These are phyloP conservation scores for Nothura maculosa DNA, from an alignment of 2,797 vertebrate species.

Conservation along the genomic window DNA sequence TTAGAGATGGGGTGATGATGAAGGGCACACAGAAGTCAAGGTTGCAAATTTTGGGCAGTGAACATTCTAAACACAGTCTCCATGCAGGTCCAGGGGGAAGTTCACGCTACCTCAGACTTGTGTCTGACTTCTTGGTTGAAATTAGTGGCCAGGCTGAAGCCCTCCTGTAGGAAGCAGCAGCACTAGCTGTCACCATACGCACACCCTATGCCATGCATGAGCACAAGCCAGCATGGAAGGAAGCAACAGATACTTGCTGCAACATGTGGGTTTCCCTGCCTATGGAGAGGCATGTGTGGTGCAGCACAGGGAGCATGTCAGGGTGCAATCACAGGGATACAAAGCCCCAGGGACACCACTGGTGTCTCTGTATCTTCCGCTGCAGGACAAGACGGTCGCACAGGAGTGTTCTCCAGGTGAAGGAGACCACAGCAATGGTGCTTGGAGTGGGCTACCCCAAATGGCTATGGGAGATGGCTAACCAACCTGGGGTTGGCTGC, in stretches of 20 bases:
- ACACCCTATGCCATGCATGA: background rate
- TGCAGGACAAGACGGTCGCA: background rate
- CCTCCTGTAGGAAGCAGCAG: background rate
- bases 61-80: background rate
- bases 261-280: background rate
- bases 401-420: rapidly evolving
- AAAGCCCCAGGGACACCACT: background rate
- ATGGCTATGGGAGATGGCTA: background rate
- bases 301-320: background rate
- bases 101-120: background rate
- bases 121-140: background rate
- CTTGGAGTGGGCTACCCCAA: background rate
- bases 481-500: background rate
- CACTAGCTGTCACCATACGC: rapidly evolving
- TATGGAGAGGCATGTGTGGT: background rate
- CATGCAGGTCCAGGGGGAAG: background rate
- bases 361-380: rapidly evolving
- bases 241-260: background rate
- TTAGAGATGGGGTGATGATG: background rate
- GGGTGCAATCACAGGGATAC: background rate
- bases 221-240: background rate
- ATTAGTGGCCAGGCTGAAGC: background rate
- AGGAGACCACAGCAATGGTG: background rate
- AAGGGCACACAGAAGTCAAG: background rate
- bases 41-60: background rate